Base-by-base conservation (phyloP, 1,140 invertebrate species). In the Wiebesia pumilae region DNA sequence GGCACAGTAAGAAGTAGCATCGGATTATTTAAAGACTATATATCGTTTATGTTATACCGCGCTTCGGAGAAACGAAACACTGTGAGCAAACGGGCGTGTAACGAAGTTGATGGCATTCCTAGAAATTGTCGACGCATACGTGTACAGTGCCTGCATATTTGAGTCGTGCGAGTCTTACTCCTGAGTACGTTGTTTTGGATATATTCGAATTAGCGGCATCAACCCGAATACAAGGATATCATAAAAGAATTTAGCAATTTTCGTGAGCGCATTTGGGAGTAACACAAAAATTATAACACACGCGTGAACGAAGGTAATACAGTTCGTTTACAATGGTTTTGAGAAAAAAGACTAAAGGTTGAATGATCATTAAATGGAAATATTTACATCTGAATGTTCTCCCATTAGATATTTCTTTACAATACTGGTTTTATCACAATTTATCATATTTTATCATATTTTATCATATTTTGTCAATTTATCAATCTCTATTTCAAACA, bases 11-110 rank as follows among this genome's bases (percentile, higher is more conserved):
- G 19, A 65, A 81, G 51, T 43, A 19, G 21, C 82, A n/a, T 21
- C 33, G 54, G 38, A 75, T 38, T 51, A 54, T 62, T 80, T 58
- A 73, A 81, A 81, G 78, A 67, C 40, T 79, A 10, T 58, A 7
- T n/a, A 35, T n/a, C 38, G 47, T 21, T 75, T 35, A 14, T 35
- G 54, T 38, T 77, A 58, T n/a, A 47, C 30, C 30, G 0, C 33
- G 51, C 51, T 62, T 62, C n/a, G 80, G 80, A 14, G 58, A 62
- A 62, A 62, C 24, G 58, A 62, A 62, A 62, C 24, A 27, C 24
- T 62, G 33, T 10, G 51, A 38, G 51, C 3, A 58, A 58, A 54
- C 33, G 54, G 12, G 69, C 6, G 19, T 65, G 30, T 67, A 84
- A 78, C 33, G 83, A 78, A 83, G 27, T 10, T 69, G 19, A 47